Conservation (phyloP, 2,888 invertebrate species). For the Osmoderma eremita region DNA sequence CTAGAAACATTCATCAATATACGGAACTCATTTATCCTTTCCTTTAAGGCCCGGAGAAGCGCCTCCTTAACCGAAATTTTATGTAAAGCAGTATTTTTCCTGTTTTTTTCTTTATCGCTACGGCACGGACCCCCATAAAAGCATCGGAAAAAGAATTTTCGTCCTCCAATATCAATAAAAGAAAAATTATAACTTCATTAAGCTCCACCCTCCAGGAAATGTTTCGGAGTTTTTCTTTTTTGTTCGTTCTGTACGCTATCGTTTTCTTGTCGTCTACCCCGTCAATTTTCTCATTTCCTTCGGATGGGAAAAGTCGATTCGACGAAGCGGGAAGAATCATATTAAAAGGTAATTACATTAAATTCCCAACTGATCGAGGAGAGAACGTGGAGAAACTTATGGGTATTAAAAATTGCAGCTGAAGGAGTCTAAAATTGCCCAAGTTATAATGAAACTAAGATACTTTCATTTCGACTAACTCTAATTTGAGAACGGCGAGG, state of each 20-base stretch:
- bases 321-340: conserved; percentile 51
- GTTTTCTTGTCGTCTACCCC: conserved; percentile 41
- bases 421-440: conserved; percentile 3
- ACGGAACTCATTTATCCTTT: conserved; percentile 11
- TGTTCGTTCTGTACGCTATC: conserved; percentile 2
- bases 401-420: conserved; percentile 14
- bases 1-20: conserved; percentile 7
- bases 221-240: conserved; percentile 38
- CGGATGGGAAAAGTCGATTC: conserved; percentile 36
- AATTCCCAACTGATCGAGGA: conserved; percentile 52
- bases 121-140: conserved; percentile 33
- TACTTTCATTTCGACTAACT: too few relatives aligned
- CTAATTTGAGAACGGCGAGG: too few relatives aligned
- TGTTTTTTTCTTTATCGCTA: conserved; percentile 32
- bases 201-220: conserved; percentile 37
- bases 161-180: conserved; percentile 49
- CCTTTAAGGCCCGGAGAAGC: conserved; percentile 24
- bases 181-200: conserved; percentile 48
- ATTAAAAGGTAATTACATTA: conserved; percentile 56
- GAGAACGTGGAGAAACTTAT: conserved; percentile 36
- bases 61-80: conserved; percentile 30
- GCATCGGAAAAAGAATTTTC: conserved; percentile 37
- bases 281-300: conserved; percentile 54
- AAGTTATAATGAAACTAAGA: neutral
- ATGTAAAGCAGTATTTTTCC: conserved; percentile 37